Evolutionary conservation across 2,113 vertebrate genomes (phyloP).

Genomic region (Haemorhous mexicanus): DNA sequence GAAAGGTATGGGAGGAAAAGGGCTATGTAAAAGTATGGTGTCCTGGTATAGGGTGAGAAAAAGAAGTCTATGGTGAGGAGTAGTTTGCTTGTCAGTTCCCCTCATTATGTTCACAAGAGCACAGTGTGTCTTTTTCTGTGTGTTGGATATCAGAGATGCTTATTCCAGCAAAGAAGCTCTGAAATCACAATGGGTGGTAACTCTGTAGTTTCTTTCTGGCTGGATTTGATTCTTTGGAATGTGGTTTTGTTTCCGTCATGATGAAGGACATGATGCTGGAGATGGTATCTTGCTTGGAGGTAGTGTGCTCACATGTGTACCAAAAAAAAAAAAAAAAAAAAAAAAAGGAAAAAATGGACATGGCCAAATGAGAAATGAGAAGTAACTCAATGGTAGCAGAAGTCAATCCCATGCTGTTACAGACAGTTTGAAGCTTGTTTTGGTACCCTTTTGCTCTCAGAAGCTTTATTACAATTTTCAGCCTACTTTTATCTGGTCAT

Average conservation of each 20-base stretch:
- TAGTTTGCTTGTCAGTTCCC: neutral
- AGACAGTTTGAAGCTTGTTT: neutral
- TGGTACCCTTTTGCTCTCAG: neutral
- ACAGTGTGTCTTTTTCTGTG: accelerated
- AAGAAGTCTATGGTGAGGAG: neutral
- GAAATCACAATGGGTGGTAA: neutral
- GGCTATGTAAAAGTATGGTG: neutral
- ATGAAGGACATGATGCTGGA: neutral
- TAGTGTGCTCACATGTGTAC: accelerated
- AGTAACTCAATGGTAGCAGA: neutral
- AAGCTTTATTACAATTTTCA: neutral
- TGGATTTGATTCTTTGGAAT: neutral
- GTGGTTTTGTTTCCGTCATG: neutral
- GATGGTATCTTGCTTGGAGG: neutral
- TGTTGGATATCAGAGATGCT: neutral
- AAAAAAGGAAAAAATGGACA: neutral
- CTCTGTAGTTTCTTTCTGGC: neutral
- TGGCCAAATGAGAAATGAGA: neutral
- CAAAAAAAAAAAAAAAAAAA: neutral
- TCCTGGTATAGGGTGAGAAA: neutral
- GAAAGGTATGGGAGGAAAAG: neutral
- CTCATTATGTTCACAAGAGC: neutral
- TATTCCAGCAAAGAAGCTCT: neutral
- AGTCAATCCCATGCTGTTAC: neutral
- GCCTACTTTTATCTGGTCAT: neutral